Base-by-base conservation (phyloP, 2,888 invertebrate species). In the Crepidodera aurea region DNA sequence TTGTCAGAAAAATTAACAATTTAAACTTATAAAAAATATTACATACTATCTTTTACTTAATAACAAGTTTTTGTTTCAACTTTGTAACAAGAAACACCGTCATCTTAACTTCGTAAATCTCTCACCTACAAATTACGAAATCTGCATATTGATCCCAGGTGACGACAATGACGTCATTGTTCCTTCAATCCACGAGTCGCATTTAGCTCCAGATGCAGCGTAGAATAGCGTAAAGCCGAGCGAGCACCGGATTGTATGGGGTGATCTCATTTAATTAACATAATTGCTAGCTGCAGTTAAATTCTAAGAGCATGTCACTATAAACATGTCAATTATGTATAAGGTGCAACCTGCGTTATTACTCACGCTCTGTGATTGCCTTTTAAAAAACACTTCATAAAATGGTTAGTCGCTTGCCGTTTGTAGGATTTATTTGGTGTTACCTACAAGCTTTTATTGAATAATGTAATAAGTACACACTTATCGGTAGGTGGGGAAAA, bases 241-340 rank as follows among this genome's bases (percentile, higher is more conserved):
- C 29, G 5, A 12, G 13, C 34, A 13, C 2, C 4, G 34, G 4
- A 10, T 34, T 34, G 3, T 34, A 18, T n/a, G 42, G 42, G 22
- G 44, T 44, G 44, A 44, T 44, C 44, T 44, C 44, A 44, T 44
- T 44, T 44, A 44, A 44, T 44, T 44, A 44, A 12, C 44, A 44
- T 44, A 44, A 44, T 13, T 44, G 22, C 44, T 25, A 22, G n/a
- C 25, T 44, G 44, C 44, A 44, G 44, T 44, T 44, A 25, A 44
- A 44, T 44, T 19, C 19, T 44, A 44, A 44, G 44, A 44, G 12
- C 25, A 22, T 44, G 44, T 44, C 44, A 19, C 44, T 25, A 25
- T 44, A 44, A 44, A 44, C 13, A 44, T 44, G 44, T 44, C 44
- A 44, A 44, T 44, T 44, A 22, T 12, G 44, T 29, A 12, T 5